Conservation (phyloP, 2,797 vertebrate genomes). For the Halcyon badia region DNA sequence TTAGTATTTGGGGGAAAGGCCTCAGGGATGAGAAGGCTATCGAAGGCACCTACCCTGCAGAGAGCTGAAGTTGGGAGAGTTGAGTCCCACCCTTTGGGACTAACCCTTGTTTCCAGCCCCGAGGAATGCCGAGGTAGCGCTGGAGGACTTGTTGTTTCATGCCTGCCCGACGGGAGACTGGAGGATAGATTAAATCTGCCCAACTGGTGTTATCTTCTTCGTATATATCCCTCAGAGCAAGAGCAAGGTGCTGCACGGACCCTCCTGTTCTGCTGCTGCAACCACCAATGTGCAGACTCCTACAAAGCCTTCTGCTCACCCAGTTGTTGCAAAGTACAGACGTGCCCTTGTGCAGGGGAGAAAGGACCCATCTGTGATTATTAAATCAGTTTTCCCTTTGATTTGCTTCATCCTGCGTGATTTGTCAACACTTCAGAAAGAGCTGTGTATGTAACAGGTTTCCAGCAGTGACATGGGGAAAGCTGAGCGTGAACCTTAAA, state of each 20-base stretch:
- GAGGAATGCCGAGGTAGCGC: background rate
- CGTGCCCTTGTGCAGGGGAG: background rate
- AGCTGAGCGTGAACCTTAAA: background rate
- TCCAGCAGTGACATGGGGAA: background rate
- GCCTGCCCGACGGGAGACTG: background rate
- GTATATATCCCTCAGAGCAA: background rate
- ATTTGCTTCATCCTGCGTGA: background rate
- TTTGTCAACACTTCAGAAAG: background rate
- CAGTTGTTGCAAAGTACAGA: background rate
- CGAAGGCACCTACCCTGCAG: background rate
- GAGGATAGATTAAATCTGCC: background rate
- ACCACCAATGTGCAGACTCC: background rate
- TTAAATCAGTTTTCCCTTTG: background rate
- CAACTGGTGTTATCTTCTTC: background rate
- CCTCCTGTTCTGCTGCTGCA: background rate
- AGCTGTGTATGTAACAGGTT: accelerated
- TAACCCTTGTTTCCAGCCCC: background rate
- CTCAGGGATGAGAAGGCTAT: background rate
- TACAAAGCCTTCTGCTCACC: background rate
- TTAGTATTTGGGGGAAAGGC: background rate
- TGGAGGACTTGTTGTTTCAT: constrained; percentile 19
- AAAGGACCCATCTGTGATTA: background rate
- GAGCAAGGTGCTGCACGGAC: background rate
- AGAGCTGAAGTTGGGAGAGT: background rate
- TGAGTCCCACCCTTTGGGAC: background rate